phyloP scores from a whole-genome alignment of 2,888 invertebrate genomes.

The Melanchra persicariae region DNA sequence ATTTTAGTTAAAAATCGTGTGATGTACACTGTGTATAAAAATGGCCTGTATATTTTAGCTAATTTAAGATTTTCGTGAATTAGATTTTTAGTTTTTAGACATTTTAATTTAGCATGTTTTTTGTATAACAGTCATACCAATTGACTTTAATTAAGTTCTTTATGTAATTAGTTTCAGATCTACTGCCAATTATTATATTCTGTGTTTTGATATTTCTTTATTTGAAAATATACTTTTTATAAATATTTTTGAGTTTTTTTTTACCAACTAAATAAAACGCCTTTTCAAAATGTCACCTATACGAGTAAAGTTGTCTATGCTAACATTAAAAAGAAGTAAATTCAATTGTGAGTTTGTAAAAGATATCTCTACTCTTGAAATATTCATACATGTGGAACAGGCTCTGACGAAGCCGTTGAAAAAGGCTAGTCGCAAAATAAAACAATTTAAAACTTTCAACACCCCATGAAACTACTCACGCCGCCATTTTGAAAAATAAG shows the following conservation, averaged over 20 bases:
- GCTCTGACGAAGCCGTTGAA: neutral
- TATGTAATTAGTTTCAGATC: conserved; percentile 76
- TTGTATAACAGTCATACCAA: conserved; percentile 74
- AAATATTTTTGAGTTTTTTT: conserved; percentile 65
- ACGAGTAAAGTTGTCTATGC: too few relatives aligned
- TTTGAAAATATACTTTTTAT: conserved; percentile 86
- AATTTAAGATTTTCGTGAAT: conserved; percentile 73
- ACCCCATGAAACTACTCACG: conserved; percentile 15
- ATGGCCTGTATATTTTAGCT: conserved; percentile 87
- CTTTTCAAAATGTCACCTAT: too few relatives aligned
- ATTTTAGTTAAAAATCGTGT: conserved; percentile 74
- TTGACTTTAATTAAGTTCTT: conserved; percentile 75
- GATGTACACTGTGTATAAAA: conserved; percentile 78
- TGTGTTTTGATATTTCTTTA: conserved; percentile 84
- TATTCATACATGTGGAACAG: too few relatives aligned
- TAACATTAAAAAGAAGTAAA: too few relatives aligned
- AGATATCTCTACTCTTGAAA: too few relatives aligned
- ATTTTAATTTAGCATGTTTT: conserved; percentile 70
- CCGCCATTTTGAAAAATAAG: conserved; percentile 60
- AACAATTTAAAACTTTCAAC: conserved; percentile 32
- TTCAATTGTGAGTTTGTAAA: too few relatives aligned
- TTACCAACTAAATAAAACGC: neutral
- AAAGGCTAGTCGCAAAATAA: conserved; percentile 1
- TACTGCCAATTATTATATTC: conserved; percentile 83
- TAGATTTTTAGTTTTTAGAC: conserved; percentile 66